Evolutionary conservation across 2,888 invertebrate genomes (phyloP).

Genomic region (Cryptocephalus primarius): DNA sequence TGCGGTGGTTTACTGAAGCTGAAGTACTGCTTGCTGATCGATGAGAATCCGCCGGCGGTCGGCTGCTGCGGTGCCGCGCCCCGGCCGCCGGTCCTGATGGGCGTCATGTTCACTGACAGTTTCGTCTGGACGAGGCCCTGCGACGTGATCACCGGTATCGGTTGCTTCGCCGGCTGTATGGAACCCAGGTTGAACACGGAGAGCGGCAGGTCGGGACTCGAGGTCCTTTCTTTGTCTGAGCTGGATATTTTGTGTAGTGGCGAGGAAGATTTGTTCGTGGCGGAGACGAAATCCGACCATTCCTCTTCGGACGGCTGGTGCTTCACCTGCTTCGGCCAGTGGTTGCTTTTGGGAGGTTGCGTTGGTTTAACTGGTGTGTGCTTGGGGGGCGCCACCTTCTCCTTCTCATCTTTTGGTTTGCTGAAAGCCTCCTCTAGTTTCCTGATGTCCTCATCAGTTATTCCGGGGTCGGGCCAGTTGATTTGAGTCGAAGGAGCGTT

Average conservation of each 20-base stretch:
- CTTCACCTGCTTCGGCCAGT: background rate
- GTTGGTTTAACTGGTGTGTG: background rate
- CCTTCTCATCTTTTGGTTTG: constrained; percentile 2
- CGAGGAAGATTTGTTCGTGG: constrained; percentile 14
- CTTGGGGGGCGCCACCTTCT: background rate
- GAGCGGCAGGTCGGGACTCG: constrained; percentile 30
- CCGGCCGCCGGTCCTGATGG: constrained; percentile 7
- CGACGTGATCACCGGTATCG: constrained; percentile 33
- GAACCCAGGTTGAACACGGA: constrained; percentile 31
- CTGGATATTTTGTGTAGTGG: constrained; percentile 16
- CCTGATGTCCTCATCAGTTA: constrained; percentile 32
- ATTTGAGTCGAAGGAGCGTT: constrained; percentile 34
- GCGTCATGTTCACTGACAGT: constrained; percentile 17
- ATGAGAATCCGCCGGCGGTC: constrained; percentile 21
- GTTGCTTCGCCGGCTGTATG: constrained; percentile 30
- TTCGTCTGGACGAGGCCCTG: constrained; percentile 32
- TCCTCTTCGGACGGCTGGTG: constrained; percentile 41
- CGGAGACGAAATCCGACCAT: constrained; percentile 51
- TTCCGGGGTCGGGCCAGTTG: constrained; percentile 54
- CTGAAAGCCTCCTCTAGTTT: constrained; percentile 28
- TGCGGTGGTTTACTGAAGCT: constrained; percentile 12
- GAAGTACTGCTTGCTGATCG: constrained; percentile 29
- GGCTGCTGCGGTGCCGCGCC: constrained; percentile 5
- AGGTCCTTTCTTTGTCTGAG: constrained; percentile 19
- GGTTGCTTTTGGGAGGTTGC: background rate